These are phyloP conservation scores for Nannobrachium achirus DNA, from an alignment of 2,113 vertebrate genomes.

Conservation along the genomic window DNA sequence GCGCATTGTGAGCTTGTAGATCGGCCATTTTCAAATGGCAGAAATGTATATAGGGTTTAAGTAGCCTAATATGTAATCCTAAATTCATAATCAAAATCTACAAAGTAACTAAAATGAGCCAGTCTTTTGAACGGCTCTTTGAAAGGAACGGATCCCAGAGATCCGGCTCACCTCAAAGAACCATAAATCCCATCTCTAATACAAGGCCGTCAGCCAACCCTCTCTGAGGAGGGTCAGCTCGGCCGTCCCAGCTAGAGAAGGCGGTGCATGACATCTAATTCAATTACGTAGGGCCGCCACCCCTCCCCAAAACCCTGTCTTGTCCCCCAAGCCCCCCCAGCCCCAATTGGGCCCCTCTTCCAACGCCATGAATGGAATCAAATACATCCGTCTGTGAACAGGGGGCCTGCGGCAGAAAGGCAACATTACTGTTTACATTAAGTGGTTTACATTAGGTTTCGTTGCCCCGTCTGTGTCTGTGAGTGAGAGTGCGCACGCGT, in stretches of 20 bases:
- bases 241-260: constrained; percentile 28
- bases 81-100: no score
- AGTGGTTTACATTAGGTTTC: constrained; percentile 38
- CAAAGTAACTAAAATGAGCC: no score
- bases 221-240: constrained; percentile 63
- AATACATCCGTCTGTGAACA: constrained; percentile 22
- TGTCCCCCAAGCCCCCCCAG: background rate
- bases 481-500: background rate
- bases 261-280: constrained; percentile 47
- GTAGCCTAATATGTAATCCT: no score
- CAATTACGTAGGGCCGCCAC: constrained; percentile 53
- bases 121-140: no score
- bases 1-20: no score
- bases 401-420: background rate
- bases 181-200: no score
- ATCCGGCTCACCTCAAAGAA: no score
- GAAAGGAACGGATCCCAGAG: no score
- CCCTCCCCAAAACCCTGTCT: no score
- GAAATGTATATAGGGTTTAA: no score
- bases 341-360: constrained; percentile 20
- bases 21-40: no score
- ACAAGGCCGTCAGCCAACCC: constrained; percentile 63
- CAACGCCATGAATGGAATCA: constrained; percentile 61
- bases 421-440: constrained; percentile 51
- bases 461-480: background rate